Percentiles rank a stretch among this genome's conserved stretches.
Evolutionary conservation across 92 coral and sea anemone species (phyloP).

Genomic region (Siderastrea radians): DNA sequence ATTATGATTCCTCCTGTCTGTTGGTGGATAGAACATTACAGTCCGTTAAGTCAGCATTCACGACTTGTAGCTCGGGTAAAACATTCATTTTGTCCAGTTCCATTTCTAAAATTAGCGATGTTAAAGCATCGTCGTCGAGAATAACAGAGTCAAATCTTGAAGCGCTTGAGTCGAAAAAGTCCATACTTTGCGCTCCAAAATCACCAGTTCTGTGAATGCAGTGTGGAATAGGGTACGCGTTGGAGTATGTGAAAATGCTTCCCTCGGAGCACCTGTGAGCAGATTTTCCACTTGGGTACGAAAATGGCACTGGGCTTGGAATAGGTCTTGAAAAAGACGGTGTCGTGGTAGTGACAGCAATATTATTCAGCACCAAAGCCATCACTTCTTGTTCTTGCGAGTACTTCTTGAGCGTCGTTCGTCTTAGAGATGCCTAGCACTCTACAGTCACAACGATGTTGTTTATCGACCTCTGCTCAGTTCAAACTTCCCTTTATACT

Average conservation of each 20-base stretch:
- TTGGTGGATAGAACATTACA: constrained; percentile 10
- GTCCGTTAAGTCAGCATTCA: constrained; percentile 42
- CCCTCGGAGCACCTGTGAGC: constrained; percentile 37
- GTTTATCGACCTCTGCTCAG: constrained; percentile 7
- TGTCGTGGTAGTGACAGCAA: constrained; percentile 47
- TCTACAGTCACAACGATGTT: constrained; percentile 26
- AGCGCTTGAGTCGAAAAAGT: not conserved
- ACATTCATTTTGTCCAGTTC: constrained; percentile 71
- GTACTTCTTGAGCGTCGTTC: not conserved
- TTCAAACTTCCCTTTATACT: constrained; percentile 48
- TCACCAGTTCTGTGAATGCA: constrained; percentile 35
- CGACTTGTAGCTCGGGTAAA: constrained; percentile 77
- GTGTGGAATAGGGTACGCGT: constrained; percentile 53
- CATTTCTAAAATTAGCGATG: constrained; percentile 72
- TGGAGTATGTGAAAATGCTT: constrained; percentile 39
- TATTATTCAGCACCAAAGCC: constrained; percentile 45
- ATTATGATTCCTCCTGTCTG: constrained; percentile 11
- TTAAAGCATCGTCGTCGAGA: constrained; percentile 76
- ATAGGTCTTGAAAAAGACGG: constrained; percentile 51
- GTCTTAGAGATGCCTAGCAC: not conserved
- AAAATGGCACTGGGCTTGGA: constrained; percentile 49
- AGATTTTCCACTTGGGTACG: constrained; percentile 17
- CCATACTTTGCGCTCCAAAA: constrained; percentile 3
- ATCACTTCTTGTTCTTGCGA: not conserved
- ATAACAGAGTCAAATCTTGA: constrained; percentile 56